Percentiles rank a stretch among this genome's conserved stretches.
phyloP scores from a whole-genome alignment of 2,888 invertebrate species.

The Psylliodes chrysocephalus region DNA sequence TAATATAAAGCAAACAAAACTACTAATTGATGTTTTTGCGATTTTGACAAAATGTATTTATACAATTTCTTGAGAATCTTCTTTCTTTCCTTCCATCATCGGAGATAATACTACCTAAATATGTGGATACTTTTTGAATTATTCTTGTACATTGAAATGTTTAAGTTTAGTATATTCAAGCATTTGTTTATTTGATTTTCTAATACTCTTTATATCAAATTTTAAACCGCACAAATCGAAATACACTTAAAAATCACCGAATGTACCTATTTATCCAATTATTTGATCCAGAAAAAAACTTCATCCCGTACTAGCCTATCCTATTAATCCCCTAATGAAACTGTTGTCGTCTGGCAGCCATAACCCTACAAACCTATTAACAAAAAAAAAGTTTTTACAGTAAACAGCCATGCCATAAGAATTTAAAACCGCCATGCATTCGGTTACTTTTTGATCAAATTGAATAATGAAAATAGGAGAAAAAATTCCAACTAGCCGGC shows the following conservation, averaged over 20 bases:
- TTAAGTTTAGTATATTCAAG: too few species aligned
- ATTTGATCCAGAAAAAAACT: neutral
- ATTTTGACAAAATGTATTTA: too few species aligned
- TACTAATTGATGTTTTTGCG: too few species aligned
- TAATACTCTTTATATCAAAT: too few species aligned
- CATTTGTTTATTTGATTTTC: too few species aligned
- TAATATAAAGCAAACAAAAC: too few species aligned
- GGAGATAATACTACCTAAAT: too few species aligned
- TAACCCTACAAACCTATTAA: neutral
- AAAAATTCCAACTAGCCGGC: neutral
- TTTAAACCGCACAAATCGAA: too few species aligned
- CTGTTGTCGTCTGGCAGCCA: constrained; percentile 4
- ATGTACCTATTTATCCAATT: neutral
- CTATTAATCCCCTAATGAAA: constrained; percentile 16
- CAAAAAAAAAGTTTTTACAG: constrained; percentile 13
- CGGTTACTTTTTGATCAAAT: constrained; percentile 8
- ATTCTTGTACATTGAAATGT: too few species aligned
- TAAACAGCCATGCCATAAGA: constrained; percentile 14
- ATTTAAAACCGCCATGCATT: constrained; percentile 29
- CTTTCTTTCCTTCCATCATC: too few species aligned
- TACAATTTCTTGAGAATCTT: too few species aligned
- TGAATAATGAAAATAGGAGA: neutral
- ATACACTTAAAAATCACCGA: neutral
- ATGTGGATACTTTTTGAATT: too few species aligned
- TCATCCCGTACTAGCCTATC: neutral